Evolutionary conservation across 1,140 invertebrate genomes (phyloP).

Genomic region (Drosophila suzukii): DNA sequence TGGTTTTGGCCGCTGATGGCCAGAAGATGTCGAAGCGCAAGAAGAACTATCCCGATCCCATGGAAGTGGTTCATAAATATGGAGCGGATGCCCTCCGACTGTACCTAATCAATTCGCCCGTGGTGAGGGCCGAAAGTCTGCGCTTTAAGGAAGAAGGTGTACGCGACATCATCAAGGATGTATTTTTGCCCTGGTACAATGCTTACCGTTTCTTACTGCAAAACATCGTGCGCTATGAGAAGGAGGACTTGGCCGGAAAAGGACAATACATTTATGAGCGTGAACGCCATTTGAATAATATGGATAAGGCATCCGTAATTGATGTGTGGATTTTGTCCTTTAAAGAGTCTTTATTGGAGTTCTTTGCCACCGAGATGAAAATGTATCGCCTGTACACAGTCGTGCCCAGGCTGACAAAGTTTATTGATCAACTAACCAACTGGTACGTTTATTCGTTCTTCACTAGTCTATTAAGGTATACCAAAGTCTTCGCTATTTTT

Average conservation of each 20-base stretch:
- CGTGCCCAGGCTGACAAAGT: slow-evolving; percentile 96
- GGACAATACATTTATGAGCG: slow-evolving; percentile 88
- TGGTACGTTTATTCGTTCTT: slow-evolving; percentile 86
- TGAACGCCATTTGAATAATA: slow-evolving; percentile 79
- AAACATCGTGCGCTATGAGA: slow-evolving; percentile 93
- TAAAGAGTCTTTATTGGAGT: slow-evolving; percentile 95
- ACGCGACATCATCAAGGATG: slow-evolving; percentile 97
- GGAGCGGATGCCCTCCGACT: slow-evolving; percentile 98
- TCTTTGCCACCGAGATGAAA: slow-evolving; percentile 96
- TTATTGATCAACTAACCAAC: slow-evolving; percentile 98
- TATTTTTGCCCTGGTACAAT: slow-evolving; percentile 99
- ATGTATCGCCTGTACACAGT: slow-evolving; percentile 98
- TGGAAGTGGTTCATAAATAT: slow-evolving; percentile 96
- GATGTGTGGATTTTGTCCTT: slow-evolving; percentile 99
- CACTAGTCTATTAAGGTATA: neutral
- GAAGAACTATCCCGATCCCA: slow-evolving; percentile 99
- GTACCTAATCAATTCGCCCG: slow-evolving; percentile 99
- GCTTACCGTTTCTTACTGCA: slow-evolving; percentile 98
- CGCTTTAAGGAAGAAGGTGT: slow-evolving; percentile 99
- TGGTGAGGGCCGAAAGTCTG: slow-evolving; percentile 98
- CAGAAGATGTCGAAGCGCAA: slow-evolving; percentile 99
- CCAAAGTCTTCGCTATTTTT: too few species aligned
- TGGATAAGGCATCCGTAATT: slow-evolving; percentile 92
- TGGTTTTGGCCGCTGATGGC: slow-evolving; percentile 97
- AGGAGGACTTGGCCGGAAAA: slow-evolving; percentile 87